phyloP scores from a whole-genome alignment of 1,140 invertebrate genomes.

The Drosophila orena region DNA sequence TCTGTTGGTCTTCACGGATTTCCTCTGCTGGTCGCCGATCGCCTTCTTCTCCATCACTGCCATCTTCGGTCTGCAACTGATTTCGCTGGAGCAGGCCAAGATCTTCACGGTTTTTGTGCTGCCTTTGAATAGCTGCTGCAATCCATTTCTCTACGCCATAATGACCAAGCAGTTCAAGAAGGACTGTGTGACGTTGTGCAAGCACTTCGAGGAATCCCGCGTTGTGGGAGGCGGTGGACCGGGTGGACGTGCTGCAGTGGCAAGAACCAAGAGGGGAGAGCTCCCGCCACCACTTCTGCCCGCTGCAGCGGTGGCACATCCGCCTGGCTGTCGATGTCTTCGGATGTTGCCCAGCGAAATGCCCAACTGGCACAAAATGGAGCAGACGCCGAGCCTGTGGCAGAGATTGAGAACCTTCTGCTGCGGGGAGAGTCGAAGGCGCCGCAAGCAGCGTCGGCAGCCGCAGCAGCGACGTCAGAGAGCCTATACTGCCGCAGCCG shows the following conservation, averaged over 20 bases:
- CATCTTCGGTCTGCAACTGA: constrained; percentile 94
- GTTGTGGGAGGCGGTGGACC: constrained; percentile 89
- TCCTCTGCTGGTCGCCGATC: constrained; percentile 99
- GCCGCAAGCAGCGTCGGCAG: constrained; percentile 67
- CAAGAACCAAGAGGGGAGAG: constrained; percentile 55
- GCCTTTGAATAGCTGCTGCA: constrained; percentile 97
- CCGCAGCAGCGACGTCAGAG: constrained; percentile 69
- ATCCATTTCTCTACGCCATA: constrained; percentile 98
- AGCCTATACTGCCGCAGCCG: constrained; percentile 81
- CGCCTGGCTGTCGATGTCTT: constrained; percentile 88
- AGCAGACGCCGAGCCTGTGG: constrained; percentile 63
- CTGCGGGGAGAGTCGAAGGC: constrained; percentile 70
- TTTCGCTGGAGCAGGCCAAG: constrained; percentile 98
- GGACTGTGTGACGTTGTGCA: constrained; percentile 97
- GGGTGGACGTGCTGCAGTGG: constrained; percentile 69
- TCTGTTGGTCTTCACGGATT: constrained; percentile 98
- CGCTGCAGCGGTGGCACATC: constrained; percentile 85
- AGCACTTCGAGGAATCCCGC: constrained; percentile 96
- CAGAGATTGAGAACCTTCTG: constrained; percentile 62
- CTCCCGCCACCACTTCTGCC: constrained; percentile 86
- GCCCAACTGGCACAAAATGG: constrained; percentile 86
- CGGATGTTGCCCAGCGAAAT: constrained; percentile 87
- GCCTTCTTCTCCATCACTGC: constrained; percentile 98
- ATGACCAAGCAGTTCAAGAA: constrained; percentile 99
- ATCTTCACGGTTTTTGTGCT: constrained; percentile 98